Conservation (phyloP, 2,888 invertebrate species). For the Willowsia nigromaculata region DNA sequence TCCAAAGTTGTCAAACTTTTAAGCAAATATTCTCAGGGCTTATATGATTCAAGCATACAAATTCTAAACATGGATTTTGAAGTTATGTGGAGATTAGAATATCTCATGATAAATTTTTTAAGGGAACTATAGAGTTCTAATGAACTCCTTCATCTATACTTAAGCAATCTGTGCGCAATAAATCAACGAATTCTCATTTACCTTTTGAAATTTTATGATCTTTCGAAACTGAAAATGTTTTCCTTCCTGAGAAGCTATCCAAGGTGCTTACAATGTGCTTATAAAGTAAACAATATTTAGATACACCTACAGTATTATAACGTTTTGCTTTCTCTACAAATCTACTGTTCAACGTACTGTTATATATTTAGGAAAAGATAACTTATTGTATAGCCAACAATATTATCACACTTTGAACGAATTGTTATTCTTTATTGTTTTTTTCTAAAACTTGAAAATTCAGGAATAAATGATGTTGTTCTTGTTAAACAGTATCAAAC, state of each 20-base stretch:
- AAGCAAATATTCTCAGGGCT: conserved; percentile 12
- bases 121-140: neutral
- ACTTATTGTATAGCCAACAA: conserved; percentile 11
- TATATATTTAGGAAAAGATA: neutral
- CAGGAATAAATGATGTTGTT: conserved; percentile 61
- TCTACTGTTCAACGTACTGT: neutral
- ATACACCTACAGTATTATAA: neutral
- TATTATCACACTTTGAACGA: conserved; percentile 5
- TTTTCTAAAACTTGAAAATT: conserved; percentile 18
- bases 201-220: neutral
- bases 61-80: neutral
- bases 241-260: conserved; percentile 16
- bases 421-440: conserved; percentile 30
- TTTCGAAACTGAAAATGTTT: neutral
- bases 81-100: neutral
- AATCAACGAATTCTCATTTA: neutral
- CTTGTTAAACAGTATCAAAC: conserved; percentile 25
- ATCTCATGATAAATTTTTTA: neutral
- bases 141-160: neutral
- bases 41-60: neutral
- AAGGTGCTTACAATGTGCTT: neutral
- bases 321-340: neutral
- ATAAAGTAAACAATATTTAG: neutral
- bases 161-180: neutral
- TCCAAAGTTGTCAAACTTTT: conserved; percentile 12